Conservation (phyloP, 1,140 invertebrate genomes). For the Zaprionus ornatus region DNA sequence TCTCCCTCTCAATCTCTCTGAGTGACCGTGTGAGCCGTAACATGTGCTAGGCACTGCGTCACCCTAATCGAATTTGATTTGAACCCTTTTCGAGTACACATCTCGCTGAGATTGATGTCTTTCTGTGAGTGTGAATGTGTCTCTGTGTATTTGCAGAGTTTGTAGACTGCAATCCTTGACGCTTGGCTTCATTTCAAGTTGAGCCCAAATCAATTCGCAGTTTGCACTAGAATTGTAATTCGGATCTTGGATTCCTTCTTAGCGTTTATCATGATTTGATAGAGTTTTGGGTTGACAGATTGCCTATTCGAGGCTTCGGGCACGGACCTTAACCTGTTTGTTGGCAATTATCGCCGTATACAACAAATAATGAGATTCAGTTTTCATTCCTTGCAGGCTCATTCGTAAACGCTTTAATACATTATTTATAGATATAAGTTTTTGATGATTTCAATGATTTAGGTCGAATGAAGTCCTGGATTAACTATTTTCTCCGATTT, state of each 20-base stretch:
- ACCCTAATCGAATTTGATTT: slow-evolving; percentile 78
- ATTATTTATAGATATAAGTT: background rate
- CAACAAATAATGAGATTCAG: background rate
- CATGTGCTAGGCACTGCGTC: slow-evolving; percentile 44
- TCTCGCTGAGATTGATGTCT: slow-evolving; percentile 35
- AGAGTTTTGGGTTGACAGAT: background rate
- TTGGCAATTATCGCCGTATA: background rate
- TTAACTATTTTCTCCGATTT: no score
- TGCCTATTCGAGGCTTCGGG: background rate
- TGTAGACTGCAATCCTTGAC: slow-evolving; percentile 40
- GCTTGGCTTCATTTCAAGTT: slow-evolving; percentile 37
- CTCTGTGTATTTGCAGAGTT: slow-evolving; percentile 18
- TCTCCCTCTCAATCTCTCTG: background rate
- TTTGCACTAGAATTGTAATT: slow-evolving; percentile 21
- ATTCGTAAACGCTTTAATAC: no score
- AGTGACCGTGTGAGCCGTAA: slow-evolving; percentile 24
- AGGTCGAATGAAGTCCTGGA: background rate
- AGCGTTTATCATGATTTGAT: slow-evolving; percentile 26
- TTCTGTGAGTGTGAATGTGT: slow-evolving; percentile 11
- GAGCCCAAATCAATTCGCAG: slow-evolving; percentile 47
- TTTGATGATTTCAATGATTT: background rate
- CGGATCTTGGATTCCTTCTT: slow-evolving; percentile 4
- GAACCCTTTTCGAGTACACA: slow-evolving; percentile 63
- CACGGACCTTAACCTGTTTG: slow-evolving; percentile 1
- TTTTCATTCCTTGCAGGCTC: background rate